phyloP scores from a whole-genome alignment of 2,113 vertebrate genomes.

The Puffinus mauretanicus region DNA sequence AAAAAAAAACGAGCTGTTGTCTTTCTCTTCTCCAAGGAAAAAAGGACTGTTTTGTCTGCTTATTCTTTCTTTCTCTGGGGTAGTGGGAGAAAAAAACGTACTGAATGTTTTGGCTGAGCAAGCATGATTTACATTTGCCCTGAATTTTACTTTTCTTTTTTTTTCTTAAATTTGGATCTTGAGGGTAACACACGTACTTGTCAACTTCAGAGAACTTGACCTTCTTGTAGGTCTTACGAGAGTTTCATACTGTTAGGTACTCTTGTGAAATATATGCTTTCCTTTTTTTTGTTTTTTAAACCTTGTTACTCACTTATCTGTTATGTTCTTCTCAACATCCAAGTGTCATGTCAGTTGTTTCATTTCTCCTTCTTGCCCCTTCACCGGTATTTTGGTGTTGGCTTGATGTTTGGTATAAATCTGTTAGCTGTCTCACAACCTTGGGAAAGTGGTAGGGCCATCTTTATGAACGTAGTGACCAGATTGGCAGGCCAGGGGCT shows the following conservation, averaged over 20 bases:
- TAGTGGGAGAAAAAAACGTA: fast-evolving
- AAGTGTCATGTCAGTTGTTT: neutral
- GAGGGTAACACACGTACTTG: neutral
- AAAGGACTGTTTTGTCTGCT: neutral
- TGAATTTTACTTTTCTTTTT: no score
- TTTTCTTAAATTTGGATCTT: neutral
- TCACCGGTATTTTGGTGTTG: neutral
- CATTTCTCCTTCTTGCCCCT: neutral
- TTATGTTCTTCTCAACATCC: neutral
- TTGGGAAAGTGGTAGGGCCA: neutral
- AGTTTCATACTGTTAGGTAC: neutral
- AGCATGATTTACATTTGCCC: neutral
- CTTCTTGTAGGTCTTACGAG: neutral
- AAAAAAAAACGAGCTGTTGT: neutral
- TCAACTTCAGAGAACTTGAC: neutral
- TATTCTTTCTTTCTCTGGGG: neutral
- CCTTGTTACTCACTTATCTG: fast-evolving
- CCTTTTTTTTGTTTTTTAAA: neutral
- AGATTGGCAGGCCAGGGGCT: neutral
- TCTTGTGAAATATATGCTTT: neutral
- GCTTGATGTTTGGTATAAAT: neutral
- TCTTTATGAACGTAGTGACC: neutral
- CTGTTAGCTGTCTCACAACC: neutral
- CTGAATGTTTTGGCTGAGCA: neutral
- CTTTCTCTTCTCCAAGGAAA: neutral